A percentile compares a stretch with the other conserved stretches of the same genome.
These are phyloP conservation scores for Spodoptera littoralis DNA, from an alignment of 2,888 invertebrate species.

Conservation along the genomic window DNA sequence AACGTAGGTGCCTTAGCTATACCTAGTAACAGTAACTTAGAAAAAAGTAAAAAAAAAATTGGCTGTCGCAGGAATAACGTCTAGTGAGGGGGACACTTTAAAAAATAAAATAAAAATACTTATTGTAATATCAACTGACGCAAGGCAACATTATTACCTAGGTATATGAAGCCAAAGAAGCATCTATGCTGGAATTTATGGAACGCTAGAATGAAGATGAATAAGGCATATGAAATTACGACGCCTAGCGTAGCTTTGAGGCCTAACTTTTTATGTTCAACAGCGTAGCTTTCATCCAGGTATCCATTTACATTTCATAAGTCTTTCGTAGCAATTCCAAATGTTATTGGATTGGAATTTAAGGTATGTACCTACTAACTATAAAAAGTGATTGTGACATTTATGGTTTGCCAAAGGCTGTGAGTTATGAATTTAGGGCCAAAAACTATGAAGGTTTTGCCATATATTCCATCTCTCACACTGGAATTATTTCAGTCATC, in stretches of 20 bases:
- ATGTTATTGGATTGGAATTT: conserved; percentile 9
- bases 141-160: not conserved
- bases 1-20: too few species aligned
- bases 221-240: conserved; percentile 22
- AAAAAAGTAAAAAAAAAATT: too few species aligned
- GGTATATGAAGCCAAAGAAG: not conserved
- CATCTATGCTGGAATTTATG: too few species aligned
- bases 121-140: not conserved
- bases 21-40: too few species aligned
- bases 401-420: too few species aligned
- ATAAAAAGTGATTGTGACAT: conserved; percentile 14
- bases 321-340: conserved; percentile 9
- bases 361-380: conserved; percentile 2
- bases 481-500: too few species aligned
- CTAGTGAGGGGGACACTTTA: too few species aligned
- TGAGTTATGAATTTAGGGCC: too few species aligned
- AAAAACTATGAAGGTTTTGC: too few species aligned
- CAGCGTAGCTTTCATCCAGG: conserved; percentile 22
- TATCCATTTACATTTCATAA: conserved; percentile 31
- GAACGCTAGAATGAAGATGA: conserved; percentile 16
- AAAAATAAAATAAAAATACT: too few species aligned
- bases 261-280: conserved; percentile 27
- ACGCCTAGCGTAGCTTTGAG: conserved; percentile 21
- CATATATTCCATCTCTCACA: too few species aligned
- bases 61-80: too few species aligned